Conservation (phyloP, 2,888 invertebrate species). For the Stenolophus ochropezus region DNA sequence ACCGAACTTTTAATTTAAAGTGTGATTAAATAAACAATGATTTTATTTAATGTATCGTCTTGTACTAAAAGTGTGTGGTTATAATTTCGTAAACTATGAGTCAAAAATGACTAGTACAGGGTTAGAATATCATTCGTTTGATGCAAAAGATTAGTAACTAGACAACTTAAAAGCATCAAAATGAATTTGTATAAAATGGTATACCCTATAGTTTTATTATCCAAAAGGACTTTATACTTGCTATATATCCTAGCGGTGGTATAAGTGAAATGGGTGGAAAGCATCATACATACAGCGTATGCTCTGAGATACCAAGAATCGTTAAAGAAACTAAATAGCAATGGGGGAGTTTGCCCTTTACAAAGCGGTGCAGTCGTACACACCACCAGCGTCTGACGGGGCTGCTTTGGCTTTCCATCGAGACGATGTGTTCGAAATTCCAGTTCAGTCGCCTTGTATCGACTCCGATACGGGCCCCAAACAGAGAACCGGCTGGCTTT, state of each 20-base stretch:
- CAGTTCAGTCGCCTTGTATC: constrained; percentile 67
- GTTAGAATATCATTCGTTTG: constrained; percentile 9
- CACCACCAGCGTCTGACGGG: constrained; percentile 68
- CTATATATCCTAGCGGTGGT: background rate
- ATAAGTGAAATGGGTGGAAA: constrained; percentile 49
- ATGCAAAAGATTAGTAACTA: background rate
- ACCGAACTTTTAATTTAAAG: constrained; percentile 16
- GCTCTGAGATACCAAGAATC: constrained; percentile 18
- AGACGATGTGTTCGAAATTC: constrained; percentile 72
- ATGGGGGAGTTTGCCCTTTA: constrained; percentile 72
- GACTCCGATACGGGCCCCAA: constrained; percentile 64
- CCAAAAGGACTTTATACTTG: background rate
- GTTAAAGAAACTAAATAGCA: constrained; percentile 63
- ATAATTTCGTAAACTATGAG: constrained; percentile 32
- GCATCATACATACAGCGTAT: background rate
- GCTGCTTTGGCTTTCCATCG: constrained; percentile 69
- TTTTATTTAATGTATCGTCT: background rate
- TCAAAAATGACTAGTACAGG: constrained; percentile 23
- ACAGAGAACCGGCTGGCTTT: constrained; percentile 70
- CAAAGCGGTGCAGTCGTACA: constrained; percentile 71
- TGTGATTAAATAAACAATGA: background rate
- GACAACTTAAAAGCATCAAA: background rate
- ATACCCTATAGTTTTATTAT: background rate
- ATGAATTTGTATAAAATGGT: constrained; percentile 11
- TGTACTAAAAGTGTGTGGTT: constrained; percentile 37